These are phyloP conservation scores for Eira barbara DNA, from an alignment of 2,113 vertebrate species.

Conservation along the genomic window DNA sequence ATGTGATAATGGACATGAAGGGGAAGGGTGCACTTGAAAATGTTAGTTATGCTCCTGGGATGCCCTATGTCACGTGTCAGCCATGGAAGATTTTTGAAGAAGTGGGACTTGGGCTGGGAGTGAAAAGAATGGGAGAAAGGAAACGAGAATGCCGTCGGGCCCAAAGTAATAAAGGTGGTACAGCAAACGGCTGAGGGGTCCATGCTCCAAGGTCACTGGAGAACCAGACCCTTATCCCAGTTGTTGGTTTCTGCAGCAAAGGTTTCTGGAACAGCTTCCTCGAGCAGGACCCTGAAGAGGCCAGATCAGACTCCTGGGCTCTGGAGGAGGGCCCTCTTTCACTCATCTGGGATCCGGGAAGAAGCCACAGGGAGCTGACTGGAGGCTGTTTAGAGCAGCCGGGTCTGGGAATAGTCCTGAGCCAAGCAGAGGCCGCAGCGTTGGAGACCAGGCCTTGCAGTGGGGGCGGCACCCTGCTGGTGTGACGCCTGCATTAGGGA, in stretches of 20 bases:
- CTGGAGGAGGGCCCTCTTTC: background rate
- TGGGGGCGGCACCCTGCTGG: background rate
- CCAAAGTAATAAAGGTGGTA: background rate
- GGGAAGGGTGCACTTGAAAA: background rate
- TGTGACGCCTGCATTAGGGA: rapidly evolving
- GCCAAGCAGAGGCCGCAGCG: background rate
- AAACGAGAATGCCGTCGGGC: background rate
- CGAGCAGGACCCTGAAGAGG: background rate
- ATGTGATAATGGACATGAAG: rapidly evolving
- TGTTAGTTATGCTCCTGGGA: too few species aligned
- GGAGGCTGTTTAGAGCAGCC: background rate
- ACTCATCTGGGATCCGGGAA: background rate
- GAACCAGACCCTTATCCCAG: background rate
- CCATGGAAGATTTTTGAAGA: background rate
- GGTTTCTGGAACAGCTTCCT: background rate
- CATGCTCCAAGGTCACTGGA: background rate
- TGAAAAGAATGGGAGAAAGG: background rate
- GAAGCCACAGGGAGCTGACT: background rate
- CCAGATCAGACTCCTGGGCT: background rate
- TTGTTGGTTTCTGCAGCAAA: background rate
- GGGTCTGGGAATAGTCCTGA: background rate
- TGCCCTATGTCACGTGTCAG: rapidly evolving
- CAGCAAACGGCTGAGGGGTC: background rate
- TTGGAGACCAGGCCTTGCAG: background rate
- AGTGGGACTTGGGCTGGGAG: background rate